Evolutionary conservation across 2,797 vertebrate species (phyloP).

Genomic region (Pygocentrus nattereri): DNA sequence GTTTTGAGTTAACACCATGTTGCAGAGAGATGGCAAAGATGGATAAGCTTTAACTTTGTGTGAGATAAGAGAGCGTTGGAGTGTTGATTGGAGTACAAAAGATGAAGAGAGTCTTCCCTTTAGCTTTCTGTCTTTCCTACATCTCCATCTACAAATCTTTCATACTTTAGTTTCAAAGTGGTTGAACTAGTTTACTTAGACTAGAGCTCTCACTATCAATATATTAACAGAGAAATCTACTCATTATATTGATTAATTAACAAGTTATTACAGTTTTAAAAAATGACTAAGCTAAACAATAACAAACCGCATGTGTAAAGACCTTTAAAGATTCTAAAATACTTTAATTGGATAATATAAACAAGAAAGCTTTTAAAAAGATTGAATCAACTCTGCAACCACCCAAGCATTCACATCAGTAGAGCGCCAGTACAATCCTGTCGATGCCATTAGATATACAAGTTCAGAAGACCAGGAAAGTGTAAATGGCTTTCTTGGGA

Average conservation of each 20-base stretch:
- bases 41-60: not conserved
- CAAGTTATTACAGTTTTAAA: too few relatives aligned
- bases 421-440: too few relatives aligned
- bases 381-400: too few relatives aligned
- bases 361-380: too few relatives aligned
- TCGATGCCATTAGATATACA: too few relatives aligned
- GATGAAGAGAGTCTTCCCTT: not conserved
- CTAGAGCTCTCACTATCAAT: not conserved
- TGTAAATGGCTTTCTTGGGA: too few relatives aligned
- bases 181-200: not conserved
- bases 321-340: too few relatives aligned
- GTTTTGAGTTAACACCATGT: not conserved
- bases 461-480: too few relatives aligned
- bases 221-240: not conserved
- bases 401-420: too few relatives aligned
- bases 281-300: not conserved
- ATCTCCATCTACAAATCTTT: not conserved
- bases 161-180: not conserved
- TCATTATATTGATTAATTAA: too few relatives aligned
- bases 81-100: not conserved
- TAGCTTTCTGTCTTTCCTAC: not conserved
- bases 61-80: not conserved
- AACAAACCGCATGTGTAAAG: too few relatives aligned
- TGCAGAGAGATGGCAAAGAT: not conserved
- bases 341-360: too few relatives aligned